Evolutionary conservation across 2,797 vertebrate genomes (phyloP), one percentile per base, ranked within the genome.

Genomic region (Hypotaenidia okinawae): DNA sequence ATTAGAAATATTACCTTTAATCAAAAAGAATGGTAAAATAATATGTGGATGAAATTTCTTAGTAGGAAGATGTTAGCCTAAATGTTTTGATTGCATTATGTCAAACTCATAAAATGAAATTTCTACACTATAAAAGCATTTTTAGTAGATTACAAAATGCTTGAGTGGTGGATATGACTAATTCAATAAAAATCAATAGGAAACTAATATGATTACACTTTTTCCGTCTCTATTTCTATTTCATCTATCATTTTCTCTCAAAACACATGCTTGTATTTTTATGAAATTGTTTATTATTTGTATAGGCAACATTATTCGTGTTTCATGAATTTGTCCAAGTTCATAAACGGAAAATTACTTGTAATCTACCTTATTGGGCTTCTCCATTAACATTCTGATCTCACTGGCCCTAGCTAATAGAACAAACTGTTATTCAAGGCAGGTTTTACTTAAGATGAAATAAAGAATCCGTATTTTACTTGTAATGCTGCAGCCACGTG

Each of bases 81-180:
- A 98, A 98, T 98, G 98, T 96, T 97, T 97, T 98, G 98, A 98
- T 98, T 98, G 98, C 97, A 98, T 99, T 99, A 98, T 96, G 95
- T 97, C 83, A 83, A 98, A 98, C 97, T 98, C 98, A 98, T 97
- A 97, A 98, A 98, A 99, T 98, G 97, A 98, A 98, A 99, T 98
- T 98, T 98, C 98, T 98, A 98, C 98, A 98, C 96, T 98, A 97
- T 98, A 98, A 98, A 98, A 97, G 97, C 95, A 98, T 98, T 98
- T 98, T 98, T 98, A 98, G 98, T 98, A 98, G 98, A 99, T 99
- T 99, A 98, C 97, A 98, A 98, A 99, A 98, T 98, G 98, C 98
- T 98, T 98, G 98, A 98, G 97, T 98, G 97, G 96, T 97, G 88
- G 98, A 98, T 98, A 96, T 96, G 96, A 91, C 98, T 98, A 98